A percentile compares a stretch with the other conserved stretches of the same genome.
phyloP scores from a whole-genome alignment of 2,888 invertebrate genomes.

The Amiota communis region DNA sequence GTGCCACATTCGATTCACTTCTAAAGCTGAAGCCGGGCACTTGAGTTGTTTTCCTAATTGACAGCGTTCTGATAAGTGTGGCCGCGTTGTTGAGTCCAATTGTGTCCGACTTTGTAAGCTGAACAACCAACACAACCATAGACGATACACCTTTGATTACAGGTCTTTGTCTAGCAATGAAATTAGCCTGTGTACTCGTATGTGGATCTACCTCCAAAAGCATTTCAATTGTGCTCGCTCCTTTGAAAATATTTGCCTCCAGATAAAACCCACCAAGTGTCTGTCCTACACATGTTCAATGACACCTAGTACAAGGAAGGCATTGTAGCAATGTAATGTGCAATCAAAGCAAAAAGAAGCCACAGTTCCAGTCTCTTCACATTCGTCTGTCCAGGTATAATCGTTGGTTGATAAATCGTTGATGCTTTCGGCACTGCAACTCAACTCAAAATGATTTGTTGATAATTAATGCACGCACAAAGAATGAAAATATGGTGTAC shows the following conservation, averaged over 20 bases:
- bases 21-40: not conserved
- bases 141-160: not conserved
- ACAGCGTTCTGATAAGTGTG: not conserved
- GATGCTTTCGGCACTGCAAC: constrained; percentile 56
- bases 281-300: constrained; percentile 55
- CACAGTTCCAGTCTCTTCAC: not conserved
- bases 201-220: not conserved
- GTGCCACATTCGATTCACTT: not conserved
- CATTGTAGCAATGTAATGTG: constrained; percentile 9
- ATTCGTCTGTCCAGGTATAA: constrained; percentile 52
- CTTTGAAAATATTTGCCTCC: too few species aligned
- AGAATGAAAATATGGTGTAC: constrained; percentile 25
- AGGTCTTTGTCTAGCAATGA: too few species aligned
- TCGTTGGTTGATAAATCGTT: constrained; percentile 58
- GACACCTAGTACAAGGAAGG: constrained; percentile 50
- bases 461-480: constrained; percentile 60
- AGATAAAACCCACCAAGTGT: not conserved
- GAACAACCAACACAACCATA: not conserved
- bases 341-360: constrained; percentile 10
- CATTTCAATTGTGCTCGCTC: not conserved
- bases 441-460: constrained; percentile 60
- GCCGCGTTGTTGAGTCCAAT: not conserved
- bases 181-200: too few species aligned
- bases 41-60: constrained; percentile 1
- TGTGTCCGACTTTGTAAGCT: not conserved